Conservation (phyloP, 2,113 vertebrate genomes). For the Tachycineta bicolor region DNA sequence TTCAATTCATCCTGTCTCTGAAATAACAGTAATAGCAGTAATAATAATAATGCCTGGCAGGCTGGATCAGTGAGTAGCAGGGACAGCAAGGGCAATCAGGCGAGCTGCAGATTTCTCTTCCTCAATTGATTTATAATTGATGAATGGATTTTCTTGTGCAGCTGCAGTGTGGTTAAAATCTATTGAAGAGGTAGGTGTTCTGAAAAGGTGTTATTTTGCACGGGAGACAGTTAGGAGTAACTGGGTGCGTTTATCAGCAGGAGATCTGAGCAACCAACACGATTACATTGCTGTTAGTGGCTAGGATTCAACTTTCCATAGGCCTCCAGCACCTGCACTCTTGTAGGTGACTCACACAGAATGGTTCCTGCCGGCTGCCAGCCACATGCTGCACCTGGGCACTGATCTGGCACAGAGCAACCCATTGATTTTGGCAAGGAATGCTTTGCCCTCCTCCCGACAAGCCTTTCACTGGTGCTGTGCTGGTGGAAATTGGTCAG, state of each 20-base stretch:
- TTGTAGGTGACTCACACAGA: background rate
- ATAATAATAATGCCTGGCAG: background rate
- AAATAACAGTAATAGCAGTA: background rate
- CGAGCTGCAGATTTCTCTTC: constrained; percentile 3
- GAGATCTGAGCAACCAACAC: constrained; percentile 53
- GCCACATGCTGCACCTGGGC: background rate
- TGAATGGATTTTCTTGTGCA: constrained; percentile 55
- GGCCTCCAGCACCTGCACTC: constrained; percentile 36
- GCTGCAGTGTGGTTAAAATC: constrained; percentile 21
- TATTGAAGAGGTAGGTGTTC: constrained; percentile 36
- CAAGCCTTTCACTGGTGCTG: rapidly evolving
- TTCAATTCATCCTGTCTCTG: background rate
- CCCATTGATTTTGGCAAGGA: background rate
- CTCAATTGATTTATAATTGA: constrained; percentile 64
- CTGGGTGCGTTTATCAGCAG: constrained; percentile 49
- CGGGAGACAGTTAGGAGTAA: constrained; percentile 46
- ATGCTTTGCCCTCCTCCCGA: background rate
- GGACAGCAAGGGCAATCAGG: constrained; percentile 1
- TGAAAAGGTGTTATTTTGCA: constrained; percentile 52
- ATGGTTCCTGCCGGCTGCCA: background rate
- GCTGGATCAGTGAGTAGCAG: background rate
- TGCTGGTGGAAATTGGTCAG: background rate
- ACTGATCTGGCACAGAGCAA: background rate
- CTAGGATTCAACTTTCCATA: constrained; percentile 59
- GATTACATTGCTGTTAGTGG: constrained; percentile 58